Evolutionary conservation across 2,113 vertebrate genomes (phyloP).

Genomic region (Speoplatyrhinus poulsoni): DNA sequence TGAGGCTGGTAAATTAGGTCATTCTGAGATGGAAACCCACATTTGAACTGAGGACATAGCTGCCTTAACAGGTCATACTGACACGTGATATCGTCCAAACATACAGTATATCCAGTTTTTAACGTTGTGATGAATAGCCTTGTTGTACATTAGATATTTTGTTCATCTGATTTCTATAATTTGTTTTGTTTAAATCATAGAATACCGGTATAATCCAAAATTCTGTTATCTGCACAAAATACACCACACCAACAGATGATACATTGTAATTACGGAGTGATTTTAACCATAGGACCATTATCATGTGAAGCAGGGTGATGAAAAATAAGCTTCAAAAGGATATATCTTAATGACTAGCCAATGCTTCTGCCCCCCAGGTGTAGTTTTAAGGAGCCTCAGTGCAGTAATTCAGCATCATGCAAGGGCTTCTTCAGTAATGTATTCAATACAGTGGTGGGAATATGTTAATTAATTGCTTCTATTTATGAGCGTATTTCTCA

Average conservation of each 20-base stretch:
- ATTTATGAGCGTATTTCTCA: background rate
- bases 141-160: too few species aligned
- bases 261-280: too few species aligned
- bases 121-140: too few species aligned
- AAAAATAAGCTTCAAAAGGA: background rate
- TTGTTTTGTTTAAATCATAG: too few species aligned
- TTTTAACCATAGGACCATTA: too few species aligned
- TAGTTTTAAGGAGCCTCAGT: background rate
- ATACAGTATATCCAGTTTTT: too few species aligned
- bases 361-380: slow-evolving; percentile 4
- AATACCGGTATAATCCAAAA: too few species aligned
- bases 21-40: slow-evolving; percentile 22
- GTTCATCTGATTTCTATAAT: too few species aligned
- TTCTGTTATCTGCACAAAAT: too few species aligned
- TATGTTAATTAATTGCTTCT: slow-evolving; percentile 14
- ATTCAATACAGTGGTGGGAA: slow-evolving; percentile 14
- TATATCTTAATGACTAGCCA: background rate
- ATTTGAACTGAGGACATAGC: slow-evolving; percentile 4
- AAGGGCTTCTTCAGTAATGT: slow-evolving; percentile 2
- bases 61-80: too few species aligned
- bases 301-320: background rate
- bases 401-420: background rate
- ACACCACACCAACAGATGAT: too few species aligned
- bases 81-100: too few species aligned
- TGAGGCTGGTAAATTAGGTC: slow-evolving; percentile 18